Evolutionary conservation across 2,113 vertebrate genomes (phyloP).

Genomic region (Mormoops blainvillei): DNA sequence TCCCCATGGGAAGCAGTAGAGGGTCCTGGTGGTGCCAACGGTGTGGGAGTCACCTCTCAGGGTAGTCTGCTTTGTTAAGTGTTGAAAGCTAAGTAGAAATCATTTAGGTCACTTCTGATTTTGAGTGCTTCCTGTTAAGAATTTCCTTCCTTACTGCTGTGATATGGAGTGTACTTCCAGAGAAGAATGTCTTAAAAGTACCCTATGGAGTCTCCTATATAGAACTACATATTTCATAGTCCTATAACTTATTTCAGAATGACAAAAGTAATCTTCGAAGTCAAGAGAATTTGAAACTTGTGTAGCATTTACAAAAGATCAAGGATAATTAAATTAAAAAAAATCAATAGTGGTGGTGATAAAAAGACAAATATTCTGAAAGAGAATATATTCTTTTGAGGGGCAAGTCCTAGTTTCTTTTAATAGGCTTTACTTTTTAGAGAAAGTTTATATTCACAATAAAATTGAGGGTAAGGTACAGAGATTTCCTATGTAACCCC

Average conservation of each 20-base stretch:
- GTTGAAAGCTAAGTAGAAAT: constrained; percentile 20
- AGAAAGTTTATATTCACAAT: background rate
- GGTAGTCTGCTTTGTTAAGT: background rate
- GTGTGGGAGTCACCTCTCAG: background rate
- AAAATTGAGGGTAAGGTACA: background rate
- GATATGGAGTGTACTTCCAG: constrained; percentile 50
- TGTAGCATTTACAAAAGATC: constrained; percentile 51
- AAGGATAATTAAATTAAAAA: background rate
- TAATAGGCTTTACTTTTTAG: background rate
- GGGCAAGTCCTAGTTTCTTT: background rate
- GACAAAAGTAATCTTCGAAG: constrained; percentile 70
- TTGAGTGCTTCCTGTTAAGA: constrained; percentile 57
- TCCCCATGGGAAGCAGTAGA: background rate
- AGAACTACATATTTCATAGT: constrained; percentile 65
- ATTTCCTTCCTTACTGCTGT: constrained; percentile 46
- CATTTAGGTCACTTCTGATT: constrained; percentile 38
- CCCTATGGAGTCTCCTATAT: constrained; percentile 70
- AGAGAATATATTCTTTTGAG: background rate
- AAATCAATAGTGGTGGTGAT: background rate
- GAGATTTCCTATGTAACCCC: background rate
- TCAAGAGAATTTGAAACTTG: constrained; percentile 42
- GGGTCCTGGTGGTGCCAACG: background rate
- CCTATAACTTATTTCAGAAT: constrained; percentile 72
- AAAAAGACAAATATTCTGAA: constrained; percentile 46
- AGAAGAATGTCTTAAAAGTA: constrained; percentile 70